phyloP scores from a whole-genome alignment of 2,113 vertebrate species.

The Cyprinodon brontotheroides region DNA sequence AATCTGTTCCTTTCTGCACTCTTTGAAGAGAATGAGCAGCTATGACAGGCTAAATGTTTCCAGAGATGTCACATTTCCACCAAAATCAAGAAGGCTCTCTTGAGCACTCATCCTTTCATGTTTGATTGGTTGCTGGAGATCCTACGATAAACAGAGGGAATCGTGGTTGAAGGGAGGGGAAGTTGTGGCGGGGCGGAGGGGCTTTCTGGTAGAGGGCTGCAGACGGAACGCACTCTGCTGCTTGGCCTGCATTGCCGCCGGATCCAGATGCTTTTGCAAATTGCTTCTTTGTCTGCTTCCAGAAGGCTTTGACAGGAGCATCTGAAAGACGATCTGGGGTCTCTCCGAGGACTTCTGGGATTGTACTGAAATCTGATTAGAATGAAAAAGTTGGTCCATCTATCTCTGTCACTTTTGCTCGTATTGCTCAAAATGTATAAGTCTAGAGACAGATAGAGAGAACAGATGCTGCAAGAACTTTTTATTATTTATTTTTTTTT shows the following conservation, averaged over 20 bases:
- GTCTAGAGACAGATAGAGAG: conserved; percentile 66
- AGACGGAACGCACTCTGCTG: conserved; percentile 58
- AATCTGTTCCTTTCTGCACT: conserved; percentile 78
- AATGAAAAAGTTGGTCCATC: conserved; percentile 54
- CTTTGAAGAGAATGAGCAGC: conserved; percentile 78
- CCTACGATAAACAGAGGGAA: conserved; percentile 84
- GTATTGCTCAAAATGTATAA: conserved; percentile 53
- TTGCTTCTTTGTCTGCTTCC: conserved; percentile 79
- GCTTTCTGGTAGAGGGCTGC: conserved; percentile 34
- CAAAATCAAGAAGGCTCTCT: conserved; percentile 79
- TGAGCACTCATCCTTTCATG: conserved; percentile 84
- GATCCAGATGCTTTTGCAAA: conserved; percentile 82
- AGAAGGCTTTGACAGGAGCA: conserved; percentile 62
- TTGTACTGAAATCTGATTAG: conserved; percentile 77
- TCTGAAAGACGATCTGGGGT: conserved; percentile 71
- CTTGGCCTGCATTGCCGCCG: conserved; percentile 60
- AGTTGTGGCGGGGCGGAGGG: conserved; percentile 37
- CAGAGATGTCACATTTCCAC: conserved; percentile 85
- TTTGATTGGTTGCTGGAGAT: conserved; percentile 84
- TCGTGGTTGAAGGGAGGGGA: conserved; percentile 64
- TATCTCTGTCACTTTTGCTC: conserved; percentile 56
- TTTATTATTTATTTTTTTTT: conserved; percentile 24
- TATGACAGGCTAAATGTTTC: conserved; percentile 83
- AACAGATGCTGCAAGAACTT: conserved; percentile 71
- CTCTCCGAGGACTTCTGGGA: conserved; percentile 70